phyloP scores from a whole-genome alignment of 92 coral and sea anemone species.

The Isaurus tuberculatus region DNA sequence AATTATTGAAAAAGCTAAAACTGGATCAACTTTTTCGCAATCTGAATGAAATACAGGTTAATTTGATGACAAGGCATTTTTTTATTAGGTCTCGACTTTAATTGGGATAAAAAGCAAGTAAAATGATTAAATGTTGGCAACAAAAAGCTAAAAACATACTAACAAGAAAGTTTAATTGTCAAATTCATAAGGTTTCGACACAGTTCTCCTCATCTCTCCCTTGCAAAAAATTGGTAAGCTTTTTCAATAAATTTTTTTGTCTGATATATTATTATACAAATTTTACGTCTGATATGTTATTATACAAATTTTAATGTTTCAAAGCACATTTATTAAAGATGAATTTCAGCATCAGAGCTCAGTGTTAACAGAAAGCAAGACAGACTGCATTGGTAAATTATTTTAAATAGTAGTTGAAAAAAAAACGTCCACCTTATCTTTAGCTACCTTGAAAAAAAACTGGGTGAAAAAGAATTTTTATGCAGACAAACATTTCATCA shows the following conservation, averaged over 20 bases:
- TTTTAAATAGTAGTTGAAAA: slow-evolving; percentile 34
- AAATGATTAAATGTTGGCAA: neutral
- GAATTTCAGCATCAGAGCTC: neutral
- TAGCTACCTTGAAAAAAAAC: slow-evolving; percentile 39
- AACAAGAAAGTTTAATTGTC: neutral
- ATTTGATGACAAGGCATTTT: neutral
- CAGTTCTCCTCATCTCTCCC: neutral
- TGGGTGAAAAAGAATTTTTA: slow-evolving; percentile 25
- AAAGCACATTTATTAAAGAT: neutral
- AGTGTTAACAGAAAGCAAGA: slow-evolving; percentile 1
- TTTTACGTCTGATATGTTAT: neutral
- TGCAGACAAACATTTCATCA: slow-evolving; percentile 10
- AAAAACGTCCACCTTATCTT: slow-evolving; percentile 44
- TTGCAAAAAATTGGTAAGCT: neutral
- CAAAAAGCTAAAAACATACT: neutral
- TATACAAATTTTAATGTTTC: neutral
- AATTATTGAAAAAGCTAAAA: neutral
- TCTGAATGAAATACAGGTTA: neutral
- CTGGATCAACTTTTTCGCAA: neutral
- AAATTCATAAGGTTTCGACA: neutral
- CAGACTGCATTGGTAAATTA: slow-evolving; percentile 11
- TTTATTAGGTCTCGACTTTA: neutral
- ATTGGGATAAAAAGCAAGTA: neutral
- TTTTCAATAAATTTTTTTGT: neutral
- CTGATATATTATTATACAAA: too few relatives aligned